Evolutionary conservation across 1,140 invertebrate species (phyloP), one percentile per base, ranked within the genome.

Genomic region (Brachionus angularis): DNA sequence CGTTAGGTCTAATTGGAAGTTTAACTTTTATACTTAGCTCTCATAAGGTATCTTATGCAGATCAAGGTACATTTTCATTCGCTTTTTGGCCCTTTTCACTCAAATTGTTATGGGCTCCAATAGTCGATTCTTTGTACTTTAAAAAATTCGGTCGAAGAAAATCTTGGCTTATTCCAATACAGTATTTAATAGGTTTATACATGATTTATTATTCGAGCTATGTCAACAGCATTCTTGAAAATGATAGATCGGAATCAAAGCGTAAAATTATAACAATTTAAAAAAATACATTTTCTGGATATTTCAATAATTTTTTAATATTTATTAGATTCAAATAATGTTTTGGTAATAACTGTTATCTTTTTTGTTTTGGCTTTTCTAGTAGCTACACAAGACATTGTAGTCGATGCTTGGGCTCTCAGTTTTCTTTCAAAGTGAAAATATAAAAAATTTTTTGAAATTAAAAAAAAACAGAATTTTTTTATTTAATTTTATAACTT

Each of bases 361-460:
- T 91, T 97, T 89, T 80, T 96, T 8, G 80, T 89, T 71, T 82
- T 96, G 44, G 93, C 91, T 1, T 81, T 76, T 14, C 84, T 78
- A 89, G 95, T 94, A 14, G 95, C 96, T 2, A 98, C 95, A 25
- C 96, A 99, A 84, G 96, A 99, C 82, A 98, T 99, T 78, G 95
- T 94, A 61, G 95, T 99, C 1, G 96, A 99, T 86, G 96, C 96
- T 4, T 99, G 96, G 96, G 95, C 96, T 1, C 82, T 99, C 1
- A 98, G 95, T 2, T 98, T 99, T 91, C 83, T 99, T 77, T 79
- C 86, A 85, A 36, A 21, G 52, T 55, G 29, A 29, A 16, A 2
- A 10, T 2, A 7, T 16, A 7, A 7, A 5, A 16, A 10, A 42
- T 21, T 12, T 14, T 29, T 44, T n/a, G n/a, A n/a, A n/a, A n/a